Percentiles rank a stretch among this genome's conserved stretches.
Conservation (phyloP, 2,888 invertebrate species). For the Orchesellides sinensis region DNA sequence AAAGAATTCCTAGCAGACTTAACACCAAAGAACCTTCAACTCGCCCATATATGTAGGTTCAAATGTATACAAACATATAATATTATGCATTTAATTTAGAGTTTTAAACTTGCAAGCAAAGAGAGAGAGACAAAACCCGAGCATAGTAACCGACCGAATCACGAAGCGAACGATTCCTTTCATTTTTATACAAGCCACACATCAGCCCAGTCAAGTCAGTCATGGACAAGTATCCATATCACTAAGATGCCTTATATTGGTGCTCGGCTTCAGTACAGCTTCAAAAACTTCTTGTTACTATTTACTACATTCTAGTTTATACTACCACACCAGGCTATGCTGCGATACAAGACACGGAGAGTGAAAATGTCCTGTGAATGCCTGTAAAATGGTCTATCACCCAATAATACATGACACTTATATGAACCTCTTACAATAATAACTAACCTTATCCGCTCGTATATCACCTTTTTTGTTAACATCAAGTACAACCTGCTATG, state of each 20-base stretch:
- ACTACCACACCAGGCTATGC: too few relatives aligned
- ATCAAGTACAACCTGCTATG: constrained; percentile 46
- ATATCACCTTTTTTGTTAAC: constrained; percentile 54
- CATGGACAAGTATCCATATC: constrained; percentile 52
- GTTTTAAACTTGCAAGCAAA: too few relatives aligned
- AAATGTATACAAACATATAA: too few relatives aligned
- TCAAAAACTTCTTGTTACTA: background rate
- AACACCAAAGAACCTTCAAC: too few relatives aligned
- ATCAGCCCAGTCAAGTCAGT: constrained; percentile 28
- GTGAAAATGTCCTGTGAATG: constrained; percentile 63
- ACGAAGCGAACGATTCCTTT: constrained; percentile 35
- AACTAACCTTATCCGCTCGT: constrained; percentile 55
- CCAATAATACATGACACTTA: constrained; percentile 57
- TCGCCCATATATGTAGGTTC: too few relatives aligned
- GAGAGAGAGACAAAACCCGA: constrained; percentile 8
- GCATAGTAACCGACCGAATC: constrained; percentile 33
- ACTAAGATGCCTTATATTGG: constrained; percentile 10
- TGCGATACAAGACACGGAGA: background rate
- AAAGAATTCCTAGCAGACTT: too few relatives aligned
- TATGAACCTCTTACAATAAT: constrained; percentile 46
- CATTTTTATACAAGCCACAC: constrained; percentile 41
- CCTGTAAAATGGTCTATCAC: constrained; percentile 60
- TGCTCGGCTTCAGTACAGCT: background rate
- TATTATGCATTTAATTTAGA: too few relatives aligned
- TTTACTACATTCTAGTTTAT: too few relatives aligned